Evolutionary conservation across 2,888 invertebrate genomes (phyloP).

Genomic region (Clistopyga incitator): DNA sequence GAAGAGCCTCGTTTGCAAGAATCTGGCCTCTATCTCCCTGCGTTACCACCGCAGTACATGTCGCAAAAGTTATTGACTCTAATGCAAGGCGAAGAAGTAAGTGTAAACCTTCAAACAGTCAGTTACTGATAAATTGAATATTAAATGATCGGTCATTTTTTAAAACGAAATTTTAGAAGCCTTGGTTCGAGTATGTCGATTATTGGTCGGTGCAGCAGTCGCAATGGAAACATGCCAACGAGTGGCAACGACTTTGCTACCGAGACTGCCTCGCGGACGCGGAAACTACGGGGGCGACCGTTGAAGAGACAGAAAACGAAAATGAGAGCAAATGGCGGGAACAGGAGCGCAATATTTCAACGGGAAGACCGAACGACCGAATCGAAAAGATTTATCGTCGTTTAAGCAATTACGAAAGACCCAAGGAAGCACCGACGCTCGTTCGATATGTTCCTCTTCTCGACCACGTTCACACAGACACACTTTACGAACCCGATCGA

Average conservation of each 20-base stretch:
- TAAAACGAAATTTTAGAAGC: constrained; percentile 80
- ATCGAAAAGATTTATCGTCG: constrained; percentile 86
- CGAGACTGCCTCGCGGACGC: constrained; percentile 78
- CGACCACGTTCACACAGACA: constrained; percentile 82
- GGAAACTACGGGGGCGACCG: constrained; percentile 44
- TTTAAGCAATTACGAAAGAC: constrained; percentile 88
- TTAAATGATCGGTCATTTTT: neutral
- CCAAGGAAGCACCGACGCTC: constrained; percentile 86
- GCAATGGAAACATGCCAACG: constrained; percentile 85
- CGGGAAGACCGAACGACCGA: constrained; percentile 81
- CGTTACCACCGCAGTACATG: constrained; percentile 91
- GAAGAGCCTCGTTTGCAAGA: constrained; percentile 92
- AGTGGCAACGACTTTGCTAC: constrained; percentile 86
- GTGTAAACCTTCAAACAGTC: constrained; percentile 16
- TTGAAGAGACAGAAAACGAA: constrained; percentile 16
- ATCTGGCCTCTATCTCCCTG: constrained; percentile 87
- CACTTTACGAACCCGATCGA: constrained; percentile 82
- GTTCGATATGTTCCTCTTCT: constrained; percentile 84
- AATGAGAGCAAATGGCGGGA: constrained; percentile 1
- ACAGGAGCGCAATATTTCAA: constrained; percentile 29
- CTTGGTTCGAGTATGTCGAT: constrained; percentile 90
- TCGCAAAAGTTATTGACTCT: constrained; percentile 87
- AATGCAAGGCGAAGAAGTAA: constrained; percentile 87
- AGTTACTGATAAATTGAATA: neutral
- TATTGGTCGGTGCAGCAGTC: constrained; percentile 86